A percentile compares a stretch with the other conserved stretches of the same genome.
phyloP scores from a whole-genome alignment of 2,888 invertebrate species.

The Papilio gigon region DNA sequence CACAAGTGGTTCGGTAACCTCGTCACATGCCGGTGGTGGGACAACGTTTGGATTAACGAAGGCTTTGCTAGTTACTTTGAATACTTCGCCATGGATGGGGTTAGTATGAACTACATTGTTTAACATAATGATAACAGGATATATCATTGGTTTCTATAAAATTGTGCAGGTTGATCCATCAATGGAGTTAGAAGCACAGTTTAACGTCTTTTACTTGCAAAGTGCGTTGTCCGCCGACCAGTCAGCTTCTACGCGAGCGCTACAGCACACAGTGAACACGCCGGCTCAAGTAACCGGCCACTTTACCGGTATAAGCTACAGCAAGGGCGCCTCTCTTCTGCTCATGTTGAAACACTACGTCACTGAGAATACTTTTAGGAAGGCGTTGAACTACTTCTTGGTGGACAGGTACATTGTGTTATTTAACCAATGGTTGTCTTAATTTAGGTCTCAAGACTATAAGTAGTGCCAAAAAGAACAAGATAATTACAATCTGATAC shows the following conservation, averaged over 20 bases:
- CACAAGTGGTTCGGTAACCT: constrained; percentile 93
- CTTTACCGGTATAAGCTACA: constrained; percentile 87
- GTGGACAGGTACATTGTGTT: constrained; percentile 46
- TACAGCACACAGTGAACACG: constrained; percentile 82
- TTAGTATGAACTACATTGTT: neutral
- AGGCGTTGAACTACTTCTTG: constrained; percentile 68
- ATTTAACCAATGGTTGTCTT: neutral
- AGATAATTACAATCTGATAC: no score
- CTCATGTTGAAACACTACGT: constrained; percentile 86
- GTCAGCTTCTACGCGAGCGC: constrained; percentile 74
- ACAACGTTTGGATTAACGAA: constrained; percentile 88
- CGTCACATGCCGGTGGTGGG: constrained; percentile 88
- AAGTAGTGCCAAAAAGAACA: no score
- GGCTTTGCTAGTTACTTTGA: constrained; percentile 88
- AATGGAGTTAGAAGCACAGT: constrained; percentile 86
- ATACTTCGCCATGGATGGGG: constrained; percentile 79
- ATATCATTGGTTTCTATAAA: constrained; percentile 15
- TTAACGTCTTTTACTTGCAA: constrained; percentile 87
- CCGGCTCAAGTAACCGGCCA: constrained; percentile 84
- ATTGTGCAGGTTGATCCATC: constrained; percentile 57
- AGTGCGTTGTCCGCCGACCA: constrained; percentile 78
- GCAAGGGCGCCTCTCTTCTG: constrained; percentile 84
- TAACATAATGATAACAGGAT: neutral
- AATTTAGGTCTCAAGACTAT: no score
- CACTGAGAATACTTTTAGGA: constrained; percentile 79